phyloP scores from a whole-genome alignment of 2,888 invertebrate genomes.

The Enchytraeus crypticus region DNA sequence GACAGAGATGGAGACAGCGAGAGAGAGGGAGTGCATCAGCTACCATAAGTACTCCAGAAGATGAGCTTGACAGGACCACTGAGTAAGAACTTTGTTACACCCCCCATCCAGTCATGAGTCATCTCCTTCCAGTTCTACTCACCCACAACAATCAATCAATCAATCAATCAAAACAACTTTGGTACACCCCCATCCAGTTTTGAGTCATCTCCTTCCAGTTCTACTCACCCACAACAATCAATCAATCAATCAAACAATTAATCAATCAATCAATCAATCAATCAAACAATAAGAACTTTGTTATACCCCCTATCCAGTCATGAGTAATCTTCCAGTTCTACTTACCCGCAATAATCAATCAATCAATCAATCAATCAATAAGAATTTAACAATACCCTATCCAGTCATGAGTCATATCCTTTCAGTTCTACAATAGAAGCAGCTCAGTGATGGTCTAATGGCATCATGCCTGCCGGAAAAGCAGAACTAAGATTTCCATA shows the following conservation, averaged over 20 bases:
- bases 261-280: too few relatives aligned
- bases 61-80: constrained; percentile 61
- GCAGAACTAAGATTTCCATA: too few relatives aligned
- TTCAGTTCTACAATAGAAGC: constrained; percentile 80
- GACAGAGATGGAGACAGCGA: too few relatives aligned
- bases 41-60: constrained; percentile 67
- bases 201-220: constrained; percentile 97
- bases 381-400: constrained; percentile 41
- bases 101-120: constrained; percentile 71
- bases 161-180: too few relatives aligned
- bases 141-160: too few relatives aligned
- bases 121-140: constrained; percentile 81
- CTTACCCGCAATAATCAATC: too few relatives aligned
- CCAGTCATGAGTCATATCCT: constrained; percentile 87
- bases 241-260: too few relatives aligned
- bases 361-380: too few relatives aligned
- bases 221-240: constrained; percentile 12
- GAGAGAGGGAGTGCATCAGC: too few relatives aligned
- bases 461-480: too few relatives aligned
- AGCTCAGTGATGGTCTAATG: too few relatives aligned
- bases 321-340: too few relatives aligned
- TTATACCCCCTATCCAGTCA: constrained; percentile 51
- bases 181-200: constrained; percentile 56
- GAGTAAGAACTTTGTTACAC: constrained; percentile 35
- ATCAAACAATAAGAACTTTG: constrained; percentile 40